These are phyloP conservation scores for Hylaeus anthracinus DNA, from an alignment of 1,140 invertebrate genomes.

Conservation along the genomic window DNA sequence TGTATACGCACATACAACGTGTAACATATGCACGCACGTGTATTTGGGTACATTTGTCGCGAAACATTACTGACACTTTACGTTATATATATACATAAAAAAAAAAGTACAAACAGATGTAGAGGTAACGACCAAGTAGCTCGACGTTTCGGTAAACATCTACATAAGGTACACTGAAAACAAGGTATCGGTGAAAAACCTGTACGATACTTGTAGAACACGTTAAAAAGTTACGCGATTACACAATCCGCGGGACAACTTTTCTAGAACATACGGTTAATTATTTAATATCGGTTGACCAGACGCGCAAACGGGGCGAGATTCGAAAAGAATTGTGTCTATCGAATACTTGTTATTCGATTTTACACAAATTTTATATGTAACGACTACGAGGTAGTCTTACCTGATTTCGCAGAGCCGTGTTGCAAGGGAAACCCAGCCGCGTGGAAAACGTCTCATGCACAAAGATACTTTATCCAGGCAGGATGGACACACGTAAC, in stretches of 20 bases:
- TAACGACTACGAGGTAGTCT: slow-evolving; percentile 11
- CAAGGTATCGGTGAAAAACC: background rate
- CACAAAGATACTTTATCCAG: slow-evolving; percentile 31
- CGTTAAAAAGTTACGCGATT: background rate
- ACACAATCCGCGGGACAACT: background rate
- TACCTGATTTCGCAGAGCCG: slow-evolving; percentile 33
- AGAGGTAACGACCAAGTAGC: no score
- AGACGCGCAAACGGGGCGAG: background rate
- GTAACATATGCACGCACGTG: background rate
- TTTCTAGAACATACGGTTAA: background rate
- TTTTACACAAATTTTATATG: background rate
- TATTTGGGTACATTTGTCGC: background rate
- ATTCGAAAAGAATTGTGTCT: no score
- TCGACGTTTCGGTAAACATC: background rate
- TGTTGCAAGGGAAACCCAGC: slow-evolving; percentile 13
- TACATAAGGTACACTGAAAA: background rate
- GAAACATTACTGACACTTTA: background rate
- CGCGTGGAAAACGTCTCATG: slow-evolving; percentile 25
- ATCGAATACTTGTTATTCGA: background rate
- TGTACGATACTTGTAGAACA: background rate
- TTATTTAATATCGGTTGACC: background rate
- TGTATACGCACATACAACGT: background rate
- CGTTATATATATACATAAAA: background rate
- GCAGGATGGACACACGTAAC: slow-evolving; percentile 32
- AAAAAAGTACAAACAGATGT: background rate